Evolutionary conservation across 2,888 invertebrate species (phyloP).

Genomic region (Parnassius mnemosyne): DNA sequence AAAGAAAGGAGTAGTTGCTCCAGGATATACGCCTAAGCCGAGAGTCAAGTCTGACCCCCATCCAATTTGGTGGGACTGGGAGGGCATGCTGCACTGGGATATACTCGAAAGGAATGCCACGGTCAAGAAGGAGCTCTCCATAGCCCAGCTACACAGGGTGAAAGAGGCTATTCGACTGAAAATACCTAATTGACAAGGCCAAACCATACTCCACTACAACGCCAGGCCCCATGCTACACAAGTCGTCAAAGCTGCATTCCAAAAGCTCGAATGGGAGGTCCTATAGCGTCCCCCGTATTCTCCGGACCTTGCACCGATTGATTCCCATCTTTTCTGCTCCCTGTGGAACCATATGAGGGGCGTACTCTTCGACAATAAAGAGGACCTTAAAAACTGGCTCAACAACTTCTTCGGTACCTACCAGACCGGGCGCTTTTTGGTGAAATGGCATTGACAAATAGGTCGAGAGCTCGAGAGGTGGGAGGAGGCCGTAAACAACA

Average conservation of each 20-base stretch:
- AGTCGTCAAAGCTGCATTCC: background rate
- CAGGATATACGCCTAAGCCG: constrained; percentile 7
- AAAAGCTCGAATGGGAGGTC: constrained; percentile 5
- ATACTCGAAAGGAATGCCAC: constrained; percentile 11
- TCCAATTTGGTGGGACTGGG: constrained; percentile 3
- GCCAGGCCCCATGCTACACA: constrained; percentile 1
- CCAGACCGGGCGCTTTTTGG: background rate
- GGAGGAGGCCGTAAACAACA: background rate
- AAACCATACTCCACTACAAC: constrained; percentile 12
- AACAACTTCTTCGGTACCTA: constrained; percentile 4
- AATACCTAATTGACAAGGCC: constrained; percentile 3
- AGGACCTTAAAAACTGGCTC: constrained; percentile 5
- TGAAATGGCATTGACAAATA: constrained; percentile 3
- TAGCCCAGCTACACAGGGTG: background rate
- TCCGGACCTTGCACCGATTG: background rate
- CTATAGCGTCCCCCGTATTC: background rate
- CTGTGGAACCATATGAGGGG: background rate
- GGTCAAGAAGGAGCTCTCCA: constrained; percentile 10
- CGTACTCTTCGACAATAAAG: constrained; percentile 3
- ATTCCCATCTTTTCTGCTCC: background rate
- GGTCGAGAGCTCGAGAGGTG: constrained; percentile 5
- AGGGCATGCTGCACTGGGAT: constrained; percentile 10
- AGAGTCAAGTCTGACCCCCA: constrained; percentile 1
- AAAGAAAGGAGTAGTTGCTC: constrained; percentile 1
- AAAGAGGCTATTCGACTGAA: constrained; percentile 7